Conservation (phyloP, 2,888 invertebrate genomes). For the Monoplex corrugatus region DNA sequence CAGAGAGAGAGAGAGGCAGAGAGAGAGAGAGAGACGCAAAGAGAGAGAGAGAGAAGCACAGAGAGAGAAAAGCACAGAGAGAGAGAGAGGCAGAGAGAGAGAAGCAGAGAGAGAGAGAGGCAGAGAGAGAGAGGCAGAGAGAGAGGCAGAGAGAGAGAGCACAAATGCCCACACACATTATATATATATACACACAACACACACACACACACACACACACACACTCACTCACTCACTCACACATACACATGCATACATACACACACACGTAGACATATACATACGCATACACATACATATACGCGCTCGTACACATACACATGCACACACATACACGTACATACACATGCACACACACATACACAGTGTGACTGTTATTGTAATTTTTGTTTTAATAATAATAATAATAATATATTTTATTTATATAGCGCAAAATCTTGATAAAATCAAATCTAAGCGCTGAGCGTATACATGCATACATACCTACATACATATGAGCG, state of each 20-base stretch:
- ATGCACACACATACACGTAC: too few species aligned
- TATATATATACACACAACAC: too few species aligned
- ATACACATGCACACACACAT: too few species aligned
- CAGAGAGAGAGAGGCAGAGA: neutral
- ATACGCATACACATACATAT: neutral
- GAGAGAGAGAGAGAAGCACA: neutral
- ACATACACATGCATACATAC: neutral
- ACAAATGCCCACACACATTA: too few species aligned
- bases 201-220: neutral
- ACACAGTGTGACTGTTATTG: too few species aligned
- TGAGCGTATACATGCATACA: too few species aligned
- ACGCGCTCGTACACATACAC: neutral
- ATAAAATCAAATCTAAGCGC: too few species aligned
- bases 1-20: neutral
- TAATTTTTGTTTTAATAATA: too few species aligned
- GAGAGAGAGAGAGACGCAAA: neutral
- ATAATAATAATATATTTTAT: too few species aligned
- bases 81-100: neutral
- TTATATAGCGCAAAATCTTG: too few species aligned
- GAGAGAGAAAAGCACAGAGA: neutral
- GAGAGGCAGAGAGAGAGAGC: neutral
- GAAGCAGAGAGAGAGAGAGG: neutral
- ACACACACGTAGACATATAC: constrained; percentile 18
- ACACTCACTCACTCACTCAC: neutral
- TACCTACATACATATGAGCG: too few species aligned